phyloP scores from a whole-genome alignment of 2,797 vertebrate species.

The Sebastes nivosus region DNA sequence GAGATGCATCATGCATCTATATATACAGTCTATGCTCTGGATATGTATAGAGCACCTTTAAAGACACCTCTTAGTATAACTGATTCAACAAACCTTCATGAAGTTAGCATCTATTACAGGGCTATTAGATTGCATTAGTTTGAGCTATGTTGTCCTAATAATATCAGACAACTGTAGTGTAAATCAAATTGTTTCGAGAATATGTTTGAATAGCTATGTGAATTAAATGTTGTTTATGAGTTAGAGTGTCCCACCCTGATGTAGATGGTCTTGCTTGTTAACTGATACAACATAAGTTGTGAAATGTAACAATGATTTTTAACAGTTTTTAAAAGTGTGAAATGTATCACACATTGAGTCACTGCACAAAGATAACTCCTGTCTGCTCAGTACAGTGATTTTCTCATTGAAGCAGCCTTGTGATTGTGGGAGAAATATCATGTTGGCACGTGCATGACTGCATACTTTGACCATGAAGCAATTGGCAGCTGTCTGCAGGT shows the following conservation, averaged over 20 bases:
- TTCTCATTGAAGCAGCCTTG: background rate
- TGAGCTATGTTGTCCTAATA: background rate
- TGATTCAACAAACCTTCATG: background rate
- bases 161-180: background rate
- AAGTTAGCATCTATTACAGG: background rate
- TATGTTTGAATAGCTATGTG: background rate
- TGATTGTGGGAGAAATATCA: background rate
- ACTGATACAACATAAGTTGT: background rate
- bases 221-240: background rate
- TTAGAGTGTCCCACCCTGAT: background rate
- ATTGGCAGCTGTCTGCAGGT: background rate
- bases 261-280: background rate
- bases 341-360: background rate
- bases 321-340: slow-evolving; percentile 8
- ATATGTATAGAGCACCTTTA: too few relatives aligned
- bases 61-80: background rate
- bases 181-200: background rate
- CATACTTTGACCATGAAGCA: background rate
- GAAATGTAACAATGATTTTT: background rate
- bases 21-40: too few relatives aligned
- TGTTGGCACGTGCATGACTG: background rate
- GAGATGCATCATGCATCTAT: too few relatives aligned
- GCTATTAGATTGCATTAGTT: background rate
- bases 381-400: background rate
- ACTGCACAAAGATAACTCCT: background rate